These are phyloP conservation scores for Ylistrum balloti DNA, from an alignment of 1,140 invertebrate species.

Conservation along the genomic window DNA sequence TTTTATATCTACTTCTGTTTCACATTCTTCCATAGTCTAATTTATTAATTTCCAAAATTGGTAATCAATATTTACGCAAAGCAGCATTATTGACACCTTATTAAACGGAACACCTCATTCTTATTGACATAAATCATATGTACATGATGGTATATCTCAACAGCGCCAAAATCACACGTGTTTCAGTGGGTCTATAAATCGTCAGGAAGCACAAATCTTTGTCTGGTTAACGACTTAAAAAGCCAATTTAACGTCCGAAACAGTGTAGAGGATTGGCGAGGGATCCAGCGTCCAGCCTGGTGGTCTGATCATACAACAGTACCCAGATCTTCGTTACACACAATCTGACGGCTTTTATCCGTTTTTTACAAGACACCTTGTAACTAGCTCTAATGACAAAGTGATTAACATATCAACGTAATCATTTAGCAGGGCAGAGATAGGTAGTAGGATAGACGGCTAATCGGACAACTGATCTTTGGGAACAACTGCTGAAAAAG, in stretches of 20 bases:
- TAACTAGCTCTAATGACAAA: background rate
- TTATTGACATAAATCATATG: slow-evolving; percentile 10
- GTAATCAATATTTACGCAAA: too few relatives aligned
- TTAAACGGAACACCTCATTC: too few relatives aligned
- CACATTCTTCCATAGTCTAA: too few relatives aligned
- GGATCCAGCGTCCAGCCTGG: background rate
- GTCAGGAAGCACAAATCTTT: background rate
- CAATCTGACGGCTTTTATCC: background rate
- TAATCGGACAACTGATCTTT: background rate
- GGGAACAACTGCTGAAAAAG: background rate
- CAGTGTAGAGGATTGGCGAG: background rate
- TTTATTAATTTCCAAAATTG: too few relatives aligned
- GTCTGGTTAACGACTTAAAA: background rate
- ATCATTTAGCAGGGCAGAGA: background rate
- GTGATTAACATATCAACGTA: background rate
- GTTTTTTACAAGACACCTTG: slow-evolving; percentile 35
- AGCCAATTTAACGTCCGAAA: slow-evolving; percentile 15
- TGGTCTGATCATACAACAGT: background rate
- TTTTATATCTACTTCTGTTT: too few relatives aligned
- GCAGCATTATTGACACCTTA: too few relatives aligned
- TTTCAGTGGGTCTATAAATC: background rate
- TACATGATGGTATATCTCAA: background rate
- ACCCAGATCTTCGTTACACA: slow-evolving; percentile 25
- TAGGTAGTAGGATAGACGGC: background rate
- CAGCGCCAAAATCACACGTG: background rate